A percentile compares a stretch with the other conserved stretches of the same genome.
Conservation (phyloP, 2,113 vertebrate species). For the Leuciscus idus region DNA sequence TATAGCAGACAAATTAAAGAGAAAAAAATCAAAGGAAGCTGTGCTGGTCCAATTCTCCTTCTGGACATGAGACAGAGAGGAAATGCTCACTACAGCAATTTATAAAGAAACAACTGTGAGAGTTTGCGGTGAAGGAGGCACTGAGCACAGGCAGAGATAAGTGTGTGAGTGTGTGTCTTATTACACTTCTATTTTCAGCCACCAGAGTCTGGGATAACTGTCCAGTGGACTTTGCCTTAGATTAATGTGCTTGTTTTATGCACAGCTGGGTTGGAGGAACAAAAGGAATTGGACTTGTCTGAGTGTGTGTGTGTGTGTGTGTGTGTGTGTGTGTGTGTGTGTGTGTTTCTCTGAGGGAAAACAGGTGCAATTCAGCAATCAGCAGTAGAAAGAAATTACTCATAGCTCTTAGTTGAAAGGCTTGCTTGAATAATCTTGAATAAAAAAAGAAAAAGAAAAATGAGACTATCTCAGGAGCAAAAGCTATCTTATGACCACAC, state of each 20-base stretch:
- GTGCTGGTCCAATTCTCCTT: background rate
- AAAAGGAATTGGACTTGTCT: conserved; percentile 43
- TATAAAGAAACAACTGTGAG: background rate
- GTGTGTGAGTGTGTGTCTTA: conserved; percentile 33
- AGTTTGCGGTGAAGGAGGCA: background rate
- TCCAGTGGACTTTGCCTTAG: conserved; percentile 42
- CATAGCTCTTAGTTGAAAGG: conserved; percentile 25
- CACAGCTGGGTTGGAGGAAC: conserved; percentile 51
- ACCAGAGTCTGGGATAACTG: conserved; percentile 35
- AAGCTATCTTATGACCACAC: background rate
- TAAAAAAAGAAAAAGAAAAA: background rate
- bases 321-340: conserved; percentile 29
- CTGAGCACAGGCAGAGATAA: conserved; percentile 19
- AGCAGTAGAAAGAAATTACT: conserved; percentile 47
- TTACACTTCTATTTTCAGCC: conserved; percentile 41
- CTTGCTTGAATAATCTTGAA: background rate
- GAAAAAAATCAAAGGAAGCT: background rate
- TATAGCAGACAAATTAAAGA: background rate
- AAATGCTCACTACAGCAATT: background rate
- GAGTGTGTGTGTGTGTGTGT: background rate
- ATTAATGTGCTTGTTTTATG: conserved; percentile 50
- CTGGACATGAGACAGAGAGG: background rate
- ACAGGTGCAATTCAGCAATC: conserved; percentile 53
- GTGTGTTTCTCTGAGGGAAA: conserved; percentile 37
- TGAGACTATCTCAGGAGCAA: background rate